Evolutionary conservation across 2,113 vertebrate species (phyloP), one percentile per base, ranked within the genome.

Genomic region (Platichthys stellatus): DNA sequence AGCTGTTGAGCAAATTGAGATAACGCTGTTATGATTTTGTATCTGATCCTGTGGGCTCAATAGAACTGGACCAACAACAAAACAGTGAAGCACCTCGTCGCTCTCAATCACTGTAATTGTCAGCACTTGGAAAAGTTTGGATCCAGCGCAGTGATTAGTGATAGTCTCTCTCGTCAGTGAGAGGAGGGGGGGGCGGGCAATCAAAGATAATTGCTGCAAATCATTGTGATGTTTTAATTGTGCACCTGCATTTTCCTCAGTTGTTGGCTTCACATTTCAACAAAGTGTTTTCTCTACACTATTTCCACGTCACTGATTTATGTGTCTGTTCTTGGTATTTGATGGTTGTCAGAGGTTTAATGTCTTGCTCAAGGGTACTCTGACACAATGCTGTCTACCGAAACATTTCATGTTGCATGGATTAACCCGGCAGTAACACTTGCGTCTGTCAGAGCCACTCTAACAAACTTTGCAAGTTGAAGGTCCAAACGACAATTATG

Each of bases 191-290:
- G 38, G 38, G 38, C 72, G 74, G 79, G 70, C 79, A 93, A 94
- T 94, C 86, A 93, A 78, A 87, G 79, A 90, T 93, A 89, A 94
- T 93, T 90, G 69, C 87, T 40, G 72, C 56, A 75, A 92, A 93
- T 93, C 82, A 91, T 63, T 78, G 78, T 71, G 59, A 81, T 83
- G 71, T 81, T 86, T 82, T 87, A 85, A 93, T 90, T 80, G 74
- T 70, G 83, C 90, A 92, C 89, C 89, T 93, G 91, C 84, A 59
- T 88, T 86, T 31, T 58, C 35, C 35, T 83, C 74, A 2, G 59
- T 78, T 72, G 35, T 62, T 40, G 63, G 78, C 66, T 61, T 73
- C 35, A 62, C 8, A 21, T 56, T 69, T 9, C 13, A 78, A 38
- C 20, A 35, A 83, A 81, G 38, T 63, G 9, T 24, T 65, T 72